These are phyloP conservation scores for Alexandromys fortis DNA, from an alignment of 2,113 vertebrate species.

Conservation along the genomic window DNA sequence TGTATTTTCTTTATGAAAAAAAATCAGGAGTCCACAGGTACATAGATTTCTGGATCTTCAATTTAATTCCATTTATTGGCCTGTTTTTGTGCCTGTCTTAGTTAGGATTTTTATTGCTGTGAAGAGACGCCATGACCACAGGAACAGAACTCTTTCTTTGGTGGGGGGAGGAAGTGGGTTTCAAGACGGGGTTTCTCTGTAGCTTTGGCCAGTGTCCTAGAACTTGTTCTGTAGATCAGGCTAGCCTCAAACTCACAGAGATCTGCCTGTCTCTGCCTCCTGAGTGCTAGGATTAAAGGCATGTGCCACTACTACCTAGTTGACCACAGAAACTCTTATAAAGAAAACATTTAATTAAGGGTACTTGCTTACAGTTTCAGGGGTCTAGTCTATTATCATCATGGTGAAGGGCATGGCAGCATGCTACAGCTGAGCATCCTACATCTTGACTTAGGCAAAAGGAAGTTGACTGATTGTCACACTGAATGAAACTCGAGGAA, in stretches of 20 bases:
- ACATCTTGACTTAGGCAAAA: neutral
- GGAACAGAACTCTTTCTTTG: too few species aligned
- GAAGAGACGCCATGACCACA: neutral
- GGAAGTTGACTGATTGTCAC: neutral
- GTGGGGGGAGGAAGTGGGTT: too few species aligned
- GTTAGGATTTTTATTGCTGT: neutral
- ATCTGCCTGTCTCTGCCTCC: too few species aligned
- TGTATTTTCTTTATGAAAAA: neutral
- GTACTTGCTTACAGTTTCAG: neutral
- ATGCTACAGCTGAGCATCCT: neutral
- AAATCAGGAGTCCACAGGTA: neutral
- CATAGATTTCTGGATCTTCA: neutral
- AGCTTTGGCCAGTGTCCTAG: too few species aligned
- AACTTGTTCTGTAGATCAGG: too few species aligned
- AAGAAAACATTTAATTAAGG: neutral
- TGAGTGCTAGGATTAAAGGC: too few species aligned
- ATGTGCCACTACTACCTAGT: too few species aligned
- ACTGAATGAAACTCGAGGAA: neutral
- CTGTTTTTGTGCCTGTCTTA: neutral
- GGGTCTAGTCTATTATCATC: neutral
- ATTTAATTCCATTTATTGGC: neutral
- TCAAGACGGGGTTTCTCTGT: too few species aligned
- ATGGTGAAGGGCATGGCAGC: neutral
- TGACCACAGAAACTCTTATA: neutral
- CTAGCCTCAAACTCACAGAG: too few species aligned